Evolutionary conservation across 2,113 vertebrate genomes (phyloP).

Genomic region (Channa argus): DNA sequence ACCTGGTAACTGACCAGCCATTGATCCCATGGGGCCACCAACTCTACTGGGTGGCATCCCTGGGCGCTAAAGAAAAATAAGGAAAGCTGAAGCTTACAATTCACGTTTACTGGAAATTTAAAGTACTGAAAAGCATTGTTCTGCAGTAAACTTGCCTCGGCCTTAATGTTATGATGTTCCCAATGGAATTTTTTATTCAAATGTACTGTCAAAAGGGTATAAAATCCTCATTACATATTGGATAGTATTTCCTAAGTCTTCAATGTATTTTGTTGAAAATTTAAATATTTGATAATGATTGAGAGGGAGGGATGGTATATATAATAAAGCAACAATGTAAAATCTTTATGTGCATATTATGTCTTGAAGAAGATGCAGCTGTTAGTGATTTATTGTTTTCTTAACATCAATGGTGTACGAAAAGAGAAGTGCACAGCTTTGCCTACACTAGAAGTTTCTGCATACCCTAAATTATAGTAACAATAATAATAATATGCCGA

Average conservation of each 20-base stretch:
- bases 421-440: not conserved
- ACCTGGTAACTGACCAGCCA: conserved; percentile 87
- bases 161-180: not conserved
- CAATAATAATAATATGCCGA: too few species aligned
- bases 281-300: too few species aligned
- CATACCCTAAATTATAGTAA: too few species aligned
- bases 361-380: too few species aligned
- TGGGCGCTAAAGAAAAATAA: conserved; percentile 81
- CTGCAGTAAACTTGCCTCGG: not conserved
- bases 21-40: conserved; percentile 87
- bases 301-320: too few species aligned
- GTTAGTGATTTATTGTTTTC: not conserved
- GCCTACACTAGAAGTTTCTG: too few species aligned
- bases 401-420: not conserved
- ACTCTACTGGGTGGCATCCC: conserved; percentile 87
- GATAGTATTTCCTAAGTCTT: too few species aligned
- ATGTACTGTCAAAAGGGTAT: too few species aligned
- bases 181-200: too few species aligned
- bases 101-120: not conserved
- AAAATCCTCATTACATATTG: too few species aligned
- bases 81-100: not conserved
- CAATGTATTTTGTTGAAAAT: too few species aligned
- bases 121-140: not conserved
- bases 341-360: too few species aligned
- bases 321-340: not conserved